phyloP scores from a whole-genome alignment of 2,797 vertebrate genomes.

The Amblyopsis hoosieri region DNA sequence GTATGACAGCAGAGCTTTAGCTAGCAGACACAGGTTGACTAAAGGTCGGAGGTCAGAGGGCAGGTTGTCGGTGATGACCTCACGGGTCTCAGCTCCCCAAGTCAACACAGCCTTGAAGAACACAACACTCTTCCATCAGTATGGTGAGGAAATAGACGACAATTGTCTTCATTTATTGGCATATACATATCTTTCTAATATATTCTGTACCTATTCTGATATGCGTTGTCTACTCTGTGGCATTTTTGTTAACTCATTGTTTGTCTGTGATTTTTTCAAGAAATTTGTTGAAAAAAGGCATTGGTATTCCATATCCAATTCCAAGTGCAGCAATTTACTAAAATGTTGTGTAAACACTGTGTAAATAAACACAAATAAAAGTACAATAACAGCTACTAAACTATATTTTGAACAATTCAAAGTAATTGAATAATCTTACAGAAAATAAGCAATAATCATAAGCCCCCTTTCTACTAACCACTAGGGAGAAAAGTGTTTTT shows the following conservation, averaged over 20 bases:
- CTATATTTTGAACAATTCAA: not conserved
- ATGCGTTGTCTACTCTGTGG: no score
- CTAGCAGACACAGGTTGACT: slow-evolving; percentile 80
- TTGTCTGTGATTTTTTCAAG: no score
- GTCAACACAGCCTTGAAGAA: slow-evolving; percentile 69
- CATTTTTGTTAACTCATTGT: no score
- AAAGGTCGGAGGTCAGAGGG: slow-evolving; percentile 75
- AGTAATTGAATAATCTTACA: not conserved
- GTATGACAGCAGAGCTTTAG: slow-evolving; percentile 82
- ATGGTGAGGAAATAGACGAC: not conserved
- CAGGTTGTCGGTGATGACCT: slow-evolving; percentile 85
- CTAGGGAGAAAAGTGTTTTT: slow-evolving; percentile 81
- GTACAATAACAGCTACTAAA: not conserved
- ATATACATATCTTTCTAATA: not conserved
- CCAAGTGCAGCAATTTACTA: no score
- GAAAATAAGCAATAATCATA: not conserved
- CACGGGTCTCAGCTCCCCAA: slow-evolving; percentile 79
- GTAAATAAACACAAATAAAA: no score
- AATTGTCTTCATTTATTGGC: no score
- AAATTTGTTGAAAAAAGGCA: no score
- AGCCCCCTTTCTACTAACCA: slow-evolving; percentile 44
- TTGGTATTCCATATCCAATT: no score
- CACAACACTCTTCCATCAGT: slow-evolving; percentile 49
- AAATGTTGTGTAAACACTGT: no score
- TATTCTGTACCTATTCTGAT: not conserved